phyloP scores from a whole-genome alignment of 2,797 vertebrate species.

The Dromococcyx pavoninus region DNA sequence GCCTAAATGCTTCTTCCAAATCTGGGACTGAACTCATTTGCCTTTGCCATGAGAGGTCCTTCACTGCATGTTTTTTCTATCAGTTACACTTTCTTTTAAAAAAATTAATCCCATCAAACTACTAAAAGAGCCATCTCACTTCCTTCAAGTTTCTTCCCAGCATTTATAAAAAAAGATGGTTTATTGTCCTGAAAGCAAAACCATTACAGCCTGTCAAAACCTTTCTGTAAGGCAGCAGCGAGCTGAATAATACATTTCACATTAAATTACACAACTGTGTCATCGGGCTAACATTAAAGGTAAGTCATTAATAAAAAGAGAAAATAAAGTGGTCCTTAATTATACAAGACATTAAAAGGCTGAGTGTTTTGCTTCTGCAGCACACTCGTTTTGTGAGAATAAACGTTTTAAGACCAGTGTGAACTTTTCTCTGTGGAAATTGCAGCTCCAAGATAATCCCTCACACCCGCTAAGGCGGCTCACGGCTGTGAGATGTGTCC shows the following conservation, averaged over 20 bases:
- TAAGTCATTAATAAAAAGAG: slow-evolving; percentile 70
- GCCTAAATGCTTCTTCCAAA: slow-evolving; percentile 13
- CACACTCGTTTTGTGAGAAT: slow-evolving; percentile 35
- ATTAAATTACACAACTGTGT: slow-evolving; percentile 68
- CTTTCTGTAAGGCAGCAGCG: slow-evolving; percentile 44
- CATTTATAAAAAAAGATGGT: slow-evolving; percentile 12
- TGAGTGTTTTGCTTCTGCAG: slow-evolving; percentile 43
- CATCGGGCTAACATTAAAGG: slow-evolving; percentile 64
- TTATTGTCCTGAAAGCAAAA: slow-evolving; percentile 63
- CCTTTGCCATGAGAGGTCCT: neutral
- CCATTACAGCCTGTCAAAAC: slow-evolving; percentile 59
- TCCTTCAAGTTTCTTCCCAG: slow-evolving; percentile 45
- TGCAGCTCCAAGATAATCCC: slow-evolving; percentile 7
- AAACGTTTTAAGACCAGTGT: slow-evolving; percentile 39
- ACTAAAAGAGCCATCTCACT: slow-evolving; percentile 19
- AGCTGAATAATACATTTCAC: slow-evolving; percentile 70
- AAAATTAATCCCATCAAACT: slow-evolving; percentile 46
- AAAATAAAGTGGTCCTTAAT: slow-evolving; percentile 71
- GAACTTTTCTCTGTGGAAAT: slow-evolving; percentile 40
- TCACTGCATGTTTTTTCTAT: neutral
- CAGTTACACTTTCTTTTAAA: slow-evolving; percentile 17
- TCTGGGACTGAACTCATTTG: neutral
- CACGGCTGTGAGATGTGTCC: neutral
- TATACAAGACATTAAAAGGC: slow-evolving; percentile 70
- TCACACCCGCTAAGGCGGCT: neutral